Conservation (phyloP, 2,888 invertebrate species). For the Empis livida region DNA sequence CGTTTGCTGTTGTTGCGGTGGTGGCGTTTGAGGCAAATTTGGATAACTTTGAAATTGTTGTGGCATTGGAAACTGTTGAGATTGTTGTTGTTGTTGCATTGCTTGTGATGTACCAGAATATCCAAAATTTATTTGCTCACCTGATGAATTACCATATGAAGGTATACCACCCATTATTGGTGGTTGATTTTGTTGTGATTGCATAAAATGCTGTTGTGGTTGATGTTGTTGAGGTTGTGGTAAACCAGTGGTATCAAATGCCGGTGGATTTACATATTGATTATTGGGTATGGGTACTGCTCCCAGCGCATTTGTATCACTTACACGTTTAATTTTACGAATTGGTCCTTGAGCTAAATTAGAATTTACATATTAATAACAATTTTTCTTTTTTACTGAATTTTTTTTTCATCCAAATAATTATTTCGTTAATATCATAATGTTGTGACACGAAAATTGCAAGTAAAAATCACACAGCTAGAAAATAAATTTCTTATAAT, state of each 20-base stretch:
- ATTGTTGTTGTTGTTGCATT: slow-evolving; percentile 12
- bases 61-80: slow-evolving; percentile 10
- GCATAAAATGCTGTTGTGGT: neutral
- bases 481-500: neutral
- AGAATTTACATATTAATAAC: slow-evolving; percentile 7
- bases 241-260: neutral
- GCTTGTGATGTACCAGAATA: neutral
- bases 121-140: no score
- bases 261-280: neutral
- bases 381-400: slow-evolving; percentile 2
- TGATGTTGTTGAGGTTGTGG: neutral
- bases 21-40: neutral
- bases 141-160: no score
- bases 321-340: slow-evolving; percentile 44
- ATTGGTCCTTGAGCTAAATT: slow-evolving; percentile 25
- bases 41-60: slow-evolving; percentile 6
- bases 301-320: slow-evolving; percentile 55
- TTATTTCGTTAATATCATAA: neutral
- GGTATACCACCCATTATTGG: neutral
- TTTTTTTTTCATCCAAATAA: slow-evolving; percentile 1
- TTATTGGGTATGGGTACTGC: slow-evolving; percentile 26
- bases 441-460: slow-evolving; percentile 19
- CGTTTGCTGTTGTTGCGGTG: slow-evolving; percentile 1
- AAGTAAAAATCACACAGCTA: slow-evolving; percentile 17
- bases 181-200: neutral